Base-by-base conservation (phyloP, 2,113 vertebrate species). In the Megaceryle maxima region DNA sequence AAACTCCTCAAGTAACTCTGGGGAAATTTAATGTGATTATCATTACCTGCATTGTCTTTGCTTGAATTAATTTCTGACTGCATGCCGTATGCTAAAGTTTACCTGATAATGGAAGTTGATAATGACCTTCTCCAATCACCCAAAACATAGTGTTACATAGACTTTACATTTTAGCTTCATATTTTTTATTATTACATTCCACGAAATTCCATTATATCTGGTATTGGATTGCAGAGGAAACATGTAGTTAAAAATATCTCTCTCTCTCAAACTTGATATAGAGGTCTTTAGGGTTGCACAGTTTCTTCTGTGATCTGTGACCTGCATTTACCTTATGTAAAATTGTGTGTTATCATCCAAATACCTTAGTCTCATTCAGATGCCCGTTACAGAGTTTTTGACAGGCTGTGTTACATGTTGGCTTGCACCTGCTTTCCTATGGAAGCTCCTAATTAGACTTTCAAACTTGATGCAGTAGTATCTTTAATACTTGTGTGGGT, bases 391-490 rank as follows among this genome's bases (percentile, higher is more conserved):
- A 68, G 60, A 70, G 28, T n/a, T 75, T 89, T 78, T 87, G 60
- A 16, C 25, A 86, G 50, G 33, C 35, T 70, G 24, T 44, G 39
- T 10, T 50, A 33, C 29, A 18, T 9, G 5, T 9, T 68, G 29
- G 10, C 17, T 91, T 53, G 24, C 37, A 68, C n/a, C 33, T 82
- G 28, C 37, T 64, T 68, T 68, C 59, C 26, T 39, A 22, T 18
- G n/a, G 20, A 79, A 26, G 17, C 24, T 81, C 43, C 56, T 88
- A 87, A 96, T 96, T 91, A 95, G 77, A 68, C 77, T 89, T 96
- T 75, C 77, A 87, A 94, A 95, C 83, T 82, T 89, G 53, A 89
- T 91, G 77, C 83, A 53, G 84, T 79, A 89, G 10, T 53, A 66
- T 95, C 77, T 91, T 94, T 96, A 95, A 94, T 37, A 37, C 37